These are phyloP conservation scores for Catalaphyllia jardinei DNA, from an alignment of 64 coral and sea anemone genomes.

Conservation along the genomic window DNA sequence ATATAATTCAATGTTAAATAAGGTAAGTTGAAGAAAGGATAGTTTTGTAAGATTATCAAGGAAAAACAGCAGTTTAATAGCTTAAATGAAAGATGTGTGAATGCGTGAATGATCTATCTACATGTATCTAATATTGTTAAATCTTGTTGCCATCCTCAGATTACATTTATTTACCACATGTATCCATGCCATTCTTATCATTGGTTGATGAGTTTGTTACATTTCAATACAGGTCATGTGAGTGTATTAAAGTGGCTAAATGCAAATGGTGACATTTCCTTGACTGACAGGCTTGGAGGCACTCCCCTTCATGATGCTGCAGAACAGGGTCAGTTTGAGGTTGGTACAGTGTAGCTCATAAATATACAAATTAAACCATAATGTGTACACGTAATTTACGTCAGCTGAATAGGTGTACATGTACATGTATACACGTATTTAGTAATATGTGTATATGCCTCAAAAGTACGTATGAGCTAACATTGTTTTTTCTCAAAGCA, in stretches of 20 bases:
- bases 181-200: not conserved
- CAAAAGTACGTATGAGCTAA: too few relatives aligned
- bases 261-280: slow-evolving; percentile 55
- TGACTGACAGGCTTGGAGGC: slow-evolving; percentile 50
- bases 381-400: too few relatives aligned
- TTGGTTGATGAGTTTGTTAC: not conserved
- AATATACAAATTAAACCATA: too few relatives aligned
- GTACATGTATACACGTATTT: too few relatives aligned
- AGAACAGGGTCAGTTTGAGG: slow-evolving; percentile 86
- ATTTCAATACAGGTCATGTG: slow-evolving; percentile 57
- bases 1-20: too few relatives aligned
- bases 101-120: too few relatives aligned
- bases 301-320: slow-evolving; percentile 89
- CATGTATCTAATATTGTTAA: too few relatives aligned
- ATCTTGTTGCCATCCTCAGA: too few relatives aligned
- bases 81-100: slow-evolving; percentile 1
- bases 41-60: not conserved
- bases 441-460: too few relatives aligned
- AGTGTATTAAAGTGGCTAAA: slow-evolving; percentile 83
- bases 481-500: too few relatives aligned
- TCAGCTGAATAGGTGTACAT: too few relatives aligned
- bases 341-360: not conserved
- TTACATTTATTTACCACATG: too few relatives aligned
- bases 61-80: not conserved
- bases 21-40: slow-evolving; percentile 3